Percentiles rank a stretch among this genome's conserved stretches.
Conservation (phyloP, 2,888 invertebrate genomes). For the Lampropteryx suffumata region DNA sequence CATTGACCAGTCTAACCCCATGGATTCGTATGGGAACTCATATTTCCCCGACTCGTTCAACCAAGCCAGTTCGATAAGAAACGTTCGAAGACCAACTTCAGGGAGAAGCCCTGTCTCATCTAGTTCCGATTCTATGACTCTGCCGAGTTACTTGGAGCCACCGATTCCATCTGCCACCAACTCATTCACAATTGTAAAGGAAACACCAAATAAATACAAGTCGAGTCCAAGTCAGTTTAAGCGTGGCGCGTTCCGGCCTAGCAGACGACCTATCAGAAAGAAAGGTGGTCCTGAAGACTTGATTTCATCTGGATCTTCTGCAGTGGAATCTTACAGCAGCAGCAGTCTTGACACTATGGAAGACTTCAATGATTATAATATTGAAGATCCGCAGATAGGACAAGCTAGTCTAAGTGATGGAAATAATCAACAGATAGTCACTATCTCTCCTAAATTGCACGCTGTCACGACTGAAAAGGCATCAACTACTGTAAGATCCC, state of each 20-base stretch:
- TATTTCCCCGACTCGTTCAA: slow-evolving; percentile 74
- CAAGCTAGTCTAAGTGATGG: slow-evolving; percentile 47
- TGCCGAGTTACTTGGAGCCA: slow-evolving; percentile 77
- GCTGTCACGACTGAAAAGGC: slow-evolving; percentile 54
- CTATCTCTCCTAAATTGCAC: slow-evolving; percentile 67
- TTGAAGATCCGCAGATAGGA: slow-evolving; percentile 57
- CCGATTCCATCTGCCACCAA: slow-evolving; percentile 68
- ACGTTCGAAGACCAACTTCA: slow-evolving; percentile 60
- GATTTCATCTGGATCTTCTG: slow-evolving; percentile 68
- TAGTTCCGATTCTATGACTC: slow-evolving; percentile 59
- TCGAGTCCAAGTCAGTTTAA: slow-evolving; percentile 61
- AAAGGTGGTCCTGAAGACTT: slow-evolving; percentile 70
- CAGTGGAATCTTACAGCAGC: slow-evolving; percentile 57
- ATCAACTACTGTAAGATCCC: slow-evolving; percentile 41
- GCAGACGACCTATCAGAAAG: slow-evolving; percentile 70
- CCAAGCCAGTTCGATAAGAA: slow-evolving; percentile 68
- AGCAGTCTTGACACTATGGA: slow-evolving; percentile 59
- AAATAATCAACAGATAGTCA: slow-evolving; percentile 44
- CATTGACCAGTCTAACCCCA: slow-evolving; percentile 49
- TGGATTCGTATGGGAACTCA: slow-evolving; percentile 72
- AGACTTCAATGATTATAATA: slow-evolving; percentile 57
- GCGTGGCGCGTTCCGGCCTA: slow-evolving; percentile 64
- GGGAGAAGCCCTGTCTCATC: slow-evolving; percentile 48
- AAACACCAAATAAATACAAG: slow-evolving; percentile 62
- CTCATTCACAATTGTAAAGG: slow-evolving; percentile 62